A percentile compares a stretch with the other conserved stretches of the same genome.
These are phyloP conservation scores for Antechinus stuartii DNA, from an alignment of 2,113 vertebrate species.

Conservation along the genomic window DNA sequence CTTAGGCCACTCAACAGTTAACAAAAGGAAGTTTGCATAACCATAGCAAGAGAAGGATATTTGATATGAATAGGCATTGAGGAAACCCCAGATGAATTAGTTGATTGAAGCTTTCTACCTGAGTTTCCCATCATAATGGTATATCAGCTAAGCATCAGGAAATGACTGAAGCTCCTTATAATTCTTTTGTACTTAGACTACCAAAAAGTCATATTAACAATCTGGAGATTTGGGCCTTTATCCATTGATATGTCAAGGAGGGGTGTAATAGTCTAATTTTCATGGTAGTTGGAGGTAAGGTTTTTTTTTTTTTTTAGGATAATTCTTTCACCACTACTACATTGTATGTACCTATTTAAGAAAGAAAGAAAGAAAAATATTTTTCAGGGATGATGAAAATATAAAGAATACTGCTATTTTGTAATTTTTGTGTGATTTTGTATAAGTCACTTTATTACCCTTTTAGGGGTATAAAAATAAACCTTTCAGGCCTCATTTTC, in stretches of 20 bases:
- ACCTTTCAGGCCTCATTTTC: background rate
- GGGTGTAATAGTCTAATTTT: background rate
- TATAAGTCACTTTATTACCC: background rate
- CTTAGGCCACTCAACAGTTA: background rate
- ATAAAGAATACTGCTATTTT: background rate
- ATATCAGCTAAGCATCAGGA: background rate
- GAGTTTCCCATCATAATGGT: background rate
- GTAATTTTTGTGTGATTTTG: background rate
- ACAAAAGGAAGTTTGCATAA: background rate
- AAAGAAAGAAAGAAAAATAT: conserved; percentile 38
- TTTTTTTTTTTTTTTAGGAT: background rate
- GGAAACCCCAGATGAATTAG: background rate
- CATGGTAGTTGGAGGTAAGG: background rate
- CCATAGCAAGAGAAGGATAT: background rate
- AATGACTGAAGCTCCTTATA: background rate
- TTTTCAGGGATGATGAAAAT: background rate
- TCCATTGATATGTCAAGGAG: background rate
- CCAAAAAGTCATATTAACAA: background rate
- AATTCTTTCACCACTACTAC: background rate
- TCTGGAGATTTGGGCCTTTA: background rate
- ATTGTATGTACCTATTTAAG: background rate
- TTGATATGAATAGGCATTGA: background rate
- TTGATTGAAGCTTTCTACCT: background rate
- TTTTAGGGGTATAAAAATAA: background rate
- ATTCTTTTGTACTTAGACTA: background rate